Conservation (phyloP, 1,140 invertebrate species). For the Drosophila kohkoa region DNA sequence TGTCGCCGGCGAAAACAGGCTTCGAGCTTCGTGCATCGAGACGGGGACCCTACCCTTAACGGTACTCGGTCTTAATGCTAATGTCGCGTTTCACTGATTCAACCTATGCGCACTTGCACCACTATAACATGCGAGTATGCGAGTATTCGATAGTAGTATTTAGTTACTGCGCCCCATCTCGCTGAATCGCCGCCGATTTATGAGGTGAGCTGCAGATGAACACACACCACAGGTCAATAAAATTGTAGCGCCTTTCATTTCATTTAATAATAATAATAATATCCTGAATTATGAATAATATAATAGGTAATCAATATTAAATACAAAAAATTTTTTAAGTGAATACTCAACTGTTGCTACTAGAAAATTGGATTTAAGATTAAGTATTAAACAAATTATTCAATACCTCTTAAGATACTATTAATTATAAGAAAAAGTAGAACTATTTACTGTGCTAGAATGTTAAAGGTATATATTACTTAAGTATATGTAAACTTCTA, state of each 20-base stretch:
- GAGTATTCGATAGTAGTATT: conserved; percentile 40
- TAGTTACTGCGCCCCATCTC: conserved; percentile 44
- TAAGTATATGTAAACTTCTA: too few species aligned
- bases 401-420: too few species aligned
- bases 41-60: conserved; percentile 64
- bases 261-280: background rate
- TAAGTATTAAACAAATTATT: too few species aligned
- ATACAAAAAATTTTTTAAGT: too few species aligned
- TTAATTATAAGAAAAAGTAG: too few species aligned
- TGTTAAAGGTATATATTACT: too few species aligned
- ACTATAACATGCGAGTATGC: background rate
- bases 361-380: too few species aligned
- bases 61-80: conserved; percentile 40
- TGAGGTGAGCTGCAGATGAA: background rate
- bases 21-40: background rate
- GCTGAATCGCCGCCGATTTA: background rate
- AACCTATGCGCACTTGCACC: conserved; percentile 12
- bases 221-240: background rate
- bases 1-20: conserved; percentile 51
- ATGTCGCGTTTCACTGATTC: conserved; percentile 18
- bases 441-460: too few species aligned
- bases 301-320: too few species aligned
- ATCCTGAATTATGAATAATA: too few species aligned
- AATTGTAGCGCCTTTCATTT: background rate
- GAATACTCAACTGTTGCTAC: too few species aligned